phyloP scores from a whole-genome alignment of 2,888 invertebrate genomes.

The Pinctada fucata region DNA sequence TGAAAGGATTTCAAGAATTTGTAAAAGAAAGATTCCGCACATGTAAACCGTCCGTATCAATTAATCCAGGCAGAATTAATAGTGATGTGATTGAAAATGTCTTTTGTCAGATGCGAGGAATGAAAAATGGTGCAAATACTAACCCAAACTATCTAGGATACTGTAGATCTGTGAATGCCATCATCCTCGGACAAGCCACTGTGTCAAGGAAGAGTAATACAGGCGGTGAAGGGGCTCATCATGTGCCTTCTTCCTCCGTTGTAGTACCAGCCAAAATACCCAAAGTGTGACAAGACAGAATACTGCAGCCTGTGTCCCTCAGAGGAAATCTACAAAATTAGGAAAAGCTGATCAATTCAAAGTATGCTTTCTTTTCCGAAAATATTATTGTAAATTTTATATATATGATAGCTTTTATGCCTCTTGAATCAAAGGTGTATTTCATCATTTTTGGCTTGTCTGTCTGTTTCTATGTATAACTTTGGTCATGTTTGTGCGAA shows the following conservation, averaged over 20 bases:
- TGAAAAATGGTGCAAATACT: constrained; percentile 32
- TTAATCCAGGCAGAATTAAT: constrained; percentile 30
- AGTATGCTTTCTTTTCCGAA: too few relatives aligned
- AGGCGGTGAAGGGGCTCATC: neutral
- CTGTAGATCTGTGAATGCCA: constrained; percentile 21
- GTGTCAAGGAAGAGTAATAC: constrained; percentile 31
- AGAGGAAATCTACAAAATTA: too few relatives aligned
- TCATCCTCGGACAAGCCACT: constrained; percentile 25
- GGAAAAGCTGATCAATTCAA: too few relatives aligned
- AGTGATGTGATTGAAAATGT: constrained; percentile 33
- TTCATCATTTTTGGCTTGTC: too few relatives aligned
- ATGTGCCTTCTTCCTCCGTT: neutral
- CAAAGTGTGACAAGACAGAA: too few relatives aligned
- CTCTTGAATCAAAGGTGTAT: too few relatives aligned
- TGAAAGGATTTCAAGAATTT: constrained; percentile 27
- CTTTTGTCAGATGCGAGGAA: constrained; percentile 28
- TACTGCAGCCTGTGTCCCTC: too few relatives aligned
- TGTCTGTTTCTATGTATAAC: too few relatives aligned
- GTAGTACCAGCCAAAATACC: too few relatives aligned
- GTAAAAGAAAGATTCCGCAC: constrained; percentile 12
- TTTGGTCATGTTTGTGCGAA: too few relatives aligned
- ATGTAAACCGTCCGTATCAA: constrained; percentile 6
- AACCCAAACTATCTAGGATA: constrained; percentile 30
- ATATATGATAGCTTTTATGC: too few relatives aligned
- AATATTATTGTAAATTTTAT: too few relatives aligned